Evolutionary conservation across 2,113 vertebrate species (phyloP), one percentile per base, ranked within the genome.

Genomic region (Cepphus grylle): DNA sequence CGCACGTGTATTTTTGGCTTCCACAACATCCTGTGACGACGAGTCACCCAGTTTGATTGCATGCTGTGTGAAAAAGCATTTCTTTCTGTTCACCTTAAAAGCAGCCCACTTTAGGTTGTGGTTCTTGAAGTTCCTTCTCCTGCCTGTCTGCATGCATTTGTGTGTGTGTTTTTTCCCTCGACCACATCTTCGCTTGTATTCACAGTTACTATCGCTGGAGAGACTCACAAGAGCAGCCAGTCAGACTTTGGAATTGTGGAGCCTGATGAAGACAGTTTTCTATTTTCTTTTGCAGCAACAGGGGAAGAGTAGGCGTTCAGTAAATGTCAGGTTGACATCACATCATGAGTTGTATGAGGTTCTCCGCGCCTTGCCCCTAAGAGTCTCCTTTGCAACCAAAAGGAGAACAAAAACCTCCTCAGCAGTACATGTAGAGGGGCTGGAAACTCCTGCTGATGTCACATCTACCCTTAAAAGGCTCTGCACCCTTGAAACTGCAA

Each of bases 321-420:
- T 74, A 97, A 98, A 97, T 91, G 97, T 97, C 98, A 97, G 61
- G 29, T 56, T 96, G 59, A 96, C 63, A 78, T 43, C 38, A 34
- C 83, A 90, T 97, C 94, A 92, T 96, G 97, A 67, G 91, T 97
- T 92, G 23, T 63, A 81, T 73, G 56, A 94, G 59, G 90, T 94
- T 96, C 78, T 97, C 93, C 9, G 2, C 4, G 49, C 69, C 78
- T 96, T 93, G 88, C 91, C 88, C 55, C 84, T 47, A 67, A 91
- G 94, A 76, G 70, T 76, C 92, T 92, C 69, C 91, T 93, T 59
- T 89, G 67, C 83, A 91, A 96, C 94, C 93, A 92, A 97, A 97
- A 98, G 97, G 96, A 97, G 98, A 98, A 98, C 97, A 93, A 97
- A 97, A 97, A 97, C 93, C 88, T 87, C 53, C 88, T 73, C 9